These are phyloP conservation scores for Mylabris phalerata DNA, from an alignment of 1,140 invertebrate species.

Conservation along the genomic window DNA sequence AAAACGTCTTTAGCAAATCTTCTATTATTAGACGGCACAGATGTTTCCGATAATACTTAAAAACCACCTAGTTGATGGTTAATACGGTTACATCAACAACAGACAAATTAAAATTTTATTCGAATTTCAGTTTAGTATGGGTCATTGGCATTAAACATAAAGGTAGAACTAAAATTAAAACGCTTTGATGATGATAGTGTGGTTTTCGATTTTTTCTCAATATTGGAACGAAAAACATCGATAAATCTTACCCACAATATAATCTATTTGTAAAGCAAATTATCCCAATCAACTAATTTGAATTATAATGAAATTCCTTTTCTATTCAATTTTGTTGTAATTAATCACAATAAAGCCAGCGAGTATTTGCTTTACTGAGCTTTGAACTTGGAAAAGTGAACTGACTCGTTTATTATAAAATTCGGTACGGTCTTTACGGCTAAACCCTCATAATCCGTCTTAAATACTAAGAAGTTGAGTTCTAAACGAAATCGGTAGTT, in stretches of 20 bases:
- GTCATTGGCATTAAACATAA: slow-evolving; percentile 9
- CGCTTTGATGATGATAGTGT: slow-evolving; percentile 1
- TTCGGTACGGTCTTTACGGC: slow-evolving; percentile 8
- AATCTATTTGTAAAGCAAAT: too few relatives aligned
- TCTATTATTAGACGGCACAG: not conserved
- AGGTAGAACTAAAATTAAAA: slow-evolving; percentile 10
- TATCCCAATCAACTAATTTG: not conserved
- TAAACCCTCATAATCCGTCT: slow-evolving; percentile 12
- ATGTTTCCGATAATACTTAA: slow-evolving; percentile 19
- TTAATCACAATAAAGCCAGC: slow-evolving; percentile 21
- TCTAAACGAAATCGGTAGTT: not conserved
- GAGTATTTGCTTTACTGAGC: slow-evolving; percentile 18
- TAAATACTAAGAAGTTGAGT: slow-evolving; percentile 11
- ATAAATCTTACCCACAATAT: not conserved
- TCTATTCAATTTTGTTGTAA: slow-evolving; percentile 16
- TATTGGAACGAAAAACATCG: not conserved
- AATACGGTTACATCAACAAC: slow-evolving; percentile 9
- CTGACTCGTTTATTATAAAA: slow-evolving; percentile 10
- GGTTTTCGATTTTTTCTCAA: not conserved
- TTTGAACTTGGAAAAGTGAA: slow-evolving; percentile 11
- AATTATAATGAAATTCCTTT: slow-evolving; percentile 16
- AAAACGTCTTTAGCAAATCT: too few relatives aligned
- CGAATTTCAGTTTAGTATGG: slow-evolving; percentile 4
- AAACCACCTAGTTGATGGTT: slow-evolving; percentile 8
- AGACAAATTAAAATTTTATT: not conserved